Conservation (phyloP, 2,888 invertebrate genomes). For the Odontothrips loti region DNA sequence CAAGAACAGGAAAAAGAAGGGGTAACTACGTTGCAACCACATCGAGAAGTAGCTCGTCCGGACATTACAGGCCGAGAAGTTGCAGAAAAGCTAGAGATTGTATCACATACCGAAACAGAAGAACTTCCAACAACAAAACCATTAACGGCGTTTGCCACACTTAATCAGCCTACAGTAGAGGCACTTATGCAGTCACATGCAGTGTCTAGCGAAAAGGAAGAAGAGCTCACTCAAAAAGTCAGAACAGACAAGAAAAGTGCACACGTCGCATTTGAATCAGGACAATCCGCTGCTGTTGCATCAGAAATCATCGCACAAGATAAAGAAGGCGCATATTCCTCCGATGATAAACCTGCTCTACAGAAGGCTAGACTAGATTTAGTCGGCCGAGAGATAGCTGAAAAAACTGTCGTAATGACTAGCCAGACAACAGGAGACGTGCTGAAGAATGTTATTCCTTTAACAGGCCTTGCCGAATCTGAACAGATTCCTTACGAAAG, state of each 20-base stretch:
- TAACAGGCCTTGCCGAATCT: constrained; percentile 33
- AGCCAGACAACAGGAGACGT: constrained; percentile 37
- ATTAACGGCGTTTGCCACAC: constrained; percentile 39
- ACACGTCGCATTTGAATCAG: constrained; percentile 39
- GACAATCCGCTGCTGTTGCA: constrained; percentile 40
- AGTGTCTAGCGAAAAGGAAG: constrained; percentile 53
- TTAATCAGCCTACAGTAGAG: constrained; percentile 47
- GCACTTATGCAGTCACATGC: constrained; percentile 52
- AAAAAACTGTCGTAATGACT: constrained; percentile 44
- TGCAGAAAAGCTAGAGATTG: constrained; percentile 51
- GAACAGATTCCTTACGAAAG: constrained; percentile 45
- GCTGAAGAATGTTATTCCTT: not conserved
- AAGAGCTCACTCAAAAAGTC: constrained; percentile 42
- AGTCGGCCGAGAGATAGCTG: constrained; percentile 47
- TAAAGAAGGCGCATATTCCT: constrained; percentile 39
- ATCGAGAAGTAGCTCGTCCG: not conserved
- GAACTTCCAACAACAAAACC: constrained; percentile 38
- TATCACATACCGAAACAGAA: constrained; percentile 42
- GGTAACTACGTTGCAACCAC: constrained; percentile 29
- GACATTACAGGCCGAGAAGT: constrained; percentile 42
- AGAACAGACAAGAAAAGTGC: constrained; percentile 41
- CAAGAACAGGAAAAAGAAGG: not conserved
- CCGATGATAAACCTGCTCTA: constrained; percentile 37
- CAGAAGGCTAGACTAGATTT: constrained; percentile 43
- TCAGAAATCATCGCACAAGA: constrained; percentile 41